Conservation (phyloP, 2,888 invertebrate species). For the Melieria picta region DNA sequence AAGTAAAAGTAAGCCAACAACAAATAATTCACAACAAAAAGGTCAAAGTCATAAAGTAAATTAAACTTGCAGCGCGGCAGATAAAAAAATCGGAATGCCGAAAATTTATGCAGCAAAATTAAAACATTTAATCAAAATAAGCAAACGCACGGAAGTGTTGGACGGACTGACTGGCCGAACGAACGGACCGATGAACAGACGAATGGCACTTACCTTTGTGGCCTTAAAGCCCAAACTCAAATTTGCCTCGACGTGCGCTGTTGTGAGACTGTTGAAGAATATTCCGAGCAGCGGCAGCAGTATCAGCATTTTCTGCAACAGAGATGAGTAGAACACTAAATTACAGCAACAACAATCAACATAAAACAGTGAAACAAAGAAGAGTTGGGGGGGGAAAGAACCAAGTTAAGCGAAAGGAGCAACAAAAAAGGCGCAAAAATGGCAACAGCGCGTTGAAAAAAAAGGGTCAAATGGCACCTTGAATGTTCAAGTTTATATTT, state of each 20-base stretch:
- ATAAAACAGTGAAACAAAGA: slow-evolving; percentile 10
- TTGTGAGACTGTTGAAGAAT: slow-evolving; percentile 62
- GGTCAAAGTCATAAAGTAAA: slow-evolving; percentile 13
- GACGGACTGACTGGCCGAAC: too few relatives aligned
- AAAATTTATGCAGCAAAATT: not conserved
- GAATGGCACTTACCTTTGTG: slow-evolving; percentile 56
- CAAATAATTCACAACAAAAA: too few relatives aligned
- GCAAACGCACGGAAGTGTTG: not conserved
- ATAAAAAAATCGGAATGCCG: slow-evolving; percentile 1
- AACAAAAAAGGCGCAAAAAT: slow-evolving; percentile 1
- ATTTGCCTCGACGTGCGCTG: slow-evolving; percentile 59
- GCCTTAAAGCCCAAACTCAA: slow-evolving; percentile 62
- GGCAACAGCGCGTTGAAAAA: slow-evolving; percentile 8
- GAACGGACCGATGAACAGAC: too few relatives aligned
- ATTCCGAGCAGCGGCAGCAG: slow-evolving; percentile 63
- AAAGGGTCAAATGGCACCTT: slow-evolving; percentile 22
- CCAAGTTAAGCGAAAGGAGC: not conserved
- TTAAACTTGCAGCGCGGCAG: not conserved
- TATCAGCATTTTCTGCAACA: slow-evolving; percentile 65
- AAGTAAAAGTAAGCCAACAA: too few relatives aligned
- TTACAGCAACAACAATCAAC: too few relatives aligned
- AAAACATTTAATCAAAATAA: not conserved
- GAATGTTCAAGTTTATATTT: slow-evolving; percentile 4
- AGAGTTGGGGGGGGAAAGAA: not conserved
- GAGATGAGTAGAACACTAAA: slow-evolving; percentile 6